Conservation (phyloP, 1,140 invertebrate genomes). For the Heliconius congener region DNA sequence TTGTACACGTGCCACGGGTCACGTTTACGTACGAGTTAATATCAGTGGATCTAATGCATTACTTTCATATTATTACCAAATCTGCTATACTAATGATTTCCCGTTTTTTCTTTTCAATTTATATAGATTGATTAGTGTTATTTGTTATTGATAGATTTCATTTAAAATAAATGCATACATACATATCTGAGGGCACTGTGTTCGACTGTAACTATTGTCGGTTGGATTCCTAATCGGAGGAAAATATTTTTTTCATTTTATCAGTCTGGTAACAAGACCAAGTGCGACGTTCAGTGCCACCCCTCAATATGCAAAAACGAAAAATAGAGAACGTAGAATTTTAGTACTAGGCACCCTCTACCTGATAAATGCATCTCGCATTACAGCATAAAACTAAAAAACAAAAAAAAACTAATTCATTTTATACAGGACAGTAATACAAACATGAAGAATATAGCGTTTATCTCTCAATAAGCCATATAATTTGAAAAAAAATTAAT, state of each 20-base stretch:
- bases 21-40: conserved; percentile 16
- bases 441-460: neutral
- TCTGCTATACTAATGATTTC: neutral
- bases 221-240: neutral
- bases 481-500: neutral
- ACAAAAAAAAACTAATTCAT: neutral
- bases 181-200: neutral
- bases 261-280: neutral
- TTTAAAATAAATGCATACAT: too few species aligned
- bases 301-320: neutral
- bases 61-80: conserved; percentile 7
- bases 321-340: neutral
- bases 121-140: neutral
- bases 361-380: neutral
- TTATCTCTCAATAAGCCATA: neutral
- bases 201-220: neutral
- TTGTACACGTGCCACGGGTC: conserved; percentile 15
- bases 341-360: neutral
- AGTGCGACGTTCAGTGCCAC: neutral
- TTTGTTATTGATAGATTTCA: neutral
- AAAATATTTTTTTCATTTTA: neutral
- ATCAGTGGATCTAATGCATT: conserved; percentile 8
- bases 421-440: neutral
- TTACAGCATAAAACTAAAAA: neutral
- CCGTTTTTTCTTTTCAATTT: neutral